Evolutionary conservation across 2,797 vertebrate genomes (phyloP).

Genomic region (Antrozous pallidus): DNA sequence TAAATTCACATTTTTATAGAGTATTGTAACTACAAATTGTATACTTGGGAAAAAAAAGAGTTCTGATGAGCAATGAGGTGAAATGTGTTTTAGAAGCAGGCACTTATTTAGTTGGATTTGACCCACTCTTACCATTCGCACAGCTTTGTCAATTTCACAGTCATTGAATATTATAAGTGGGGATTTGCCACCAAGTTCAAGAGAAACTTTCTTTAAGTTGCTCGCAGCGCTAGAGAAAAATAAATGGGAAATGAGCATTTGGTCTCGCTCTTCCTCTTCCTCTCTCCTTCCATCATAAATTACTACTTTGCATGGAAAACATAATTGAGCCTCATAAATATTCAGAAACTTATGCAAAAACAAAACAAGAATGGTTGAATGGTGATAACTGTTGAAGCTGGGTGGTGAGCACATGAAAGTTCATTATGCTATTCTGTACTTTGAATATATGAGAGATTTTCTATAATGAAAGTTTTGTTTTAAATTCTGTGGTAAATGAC

Average conservation of each 20-base stretch:
- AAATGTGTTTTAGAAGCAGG: not conserved
- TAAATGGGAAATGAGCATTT: not conserved
- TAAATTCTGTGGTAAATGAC: not conserved
- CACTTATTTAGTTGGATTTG: not conserved
- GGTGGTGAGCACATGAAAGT: not conserved
- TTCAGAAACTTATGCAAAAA: not conserved
- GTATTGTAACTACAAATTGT: conserved; percentile 84
- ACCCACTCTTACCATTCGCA: conserved; percentile 91
- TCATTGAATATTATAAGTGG: conserved; percentile 96
- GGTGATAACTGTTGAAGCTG: not conserved
- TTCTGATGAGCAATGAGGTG: not conserved
- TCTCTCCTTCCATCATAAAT: not conserved
- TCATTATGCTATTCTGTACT: not conserved
- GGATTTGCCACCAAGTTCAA: conserved; percentile 97
- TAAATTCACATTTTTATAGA: conserved; percentile 87
- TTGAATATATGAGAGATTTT: not conserved
- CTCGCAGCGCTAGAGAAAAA: conserved; percentile 88
- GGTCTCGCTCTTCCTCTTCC: too few species aligned
- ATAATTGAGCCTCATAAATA: not conserved
- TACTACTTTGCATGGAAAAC: not conserved
- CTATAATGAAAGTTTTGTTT: not conserved
- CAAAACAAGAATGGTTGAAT: not conserved
- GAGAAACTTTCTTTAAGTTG: conserved; percentile 97
- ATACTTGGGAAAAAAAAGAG: conserved; percentile 72
- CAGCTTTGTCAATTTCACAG: conserved; percentile 97